Evolutionary conservation across 2,888 invertebrate species (phyloP).

Genomic region (Acanthosoma haemorrhoidale): DNA sequence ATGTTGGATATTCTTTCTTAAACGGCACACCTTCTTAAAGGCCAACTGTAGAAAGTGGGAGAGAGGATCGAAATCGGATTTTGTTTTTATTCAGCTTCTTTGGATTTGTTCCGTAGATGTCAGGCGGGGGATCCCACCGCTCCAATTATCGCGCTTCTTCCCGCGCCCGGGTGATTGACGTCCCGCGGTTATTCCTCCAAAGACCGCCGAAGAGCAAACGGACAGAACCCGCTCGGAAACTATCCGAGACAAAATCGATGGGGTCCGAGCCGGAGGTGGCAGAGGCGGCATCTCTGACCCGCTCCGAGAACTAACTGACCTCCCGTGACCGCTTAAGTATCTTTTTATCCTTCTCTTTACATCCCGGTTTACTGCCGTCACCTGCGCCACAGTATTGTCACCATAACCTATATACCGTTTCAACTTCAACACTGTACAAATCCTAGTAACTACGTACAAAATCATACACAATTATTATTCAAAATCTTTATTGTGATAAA

Average conservation of each 20-base stretch:
- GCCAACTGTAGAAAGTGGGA: not conserved
- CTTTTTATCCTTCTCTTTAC: not conserved
- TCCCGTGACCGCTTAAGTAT: not conserved
- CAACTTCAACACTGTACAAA: no score
- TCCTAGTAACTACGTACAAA: no score
- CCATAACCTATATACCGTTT: no score
- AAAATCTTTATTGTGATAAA: no score
- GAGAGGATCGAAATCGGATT: not conserved
- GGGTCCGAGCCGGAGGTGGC: not conserved
- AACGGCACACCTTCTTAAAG: not conserved
- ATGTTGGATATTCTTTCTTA: not conserved
- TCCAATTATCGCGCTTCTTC: conserved; percentile 13
- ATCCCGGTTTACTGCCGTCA: not conserved
- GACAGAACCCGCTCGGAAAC: not conserved
- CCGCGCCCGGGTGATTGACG: conserved; percentile 11
- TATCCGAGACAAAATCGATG: not conserved
- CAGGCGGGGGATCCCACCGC: not conserved
- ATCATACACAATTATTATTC: no score
- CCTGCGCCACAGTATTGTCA: no score
- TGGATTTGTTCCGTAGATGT: not conserved
- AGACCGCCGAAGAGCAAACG: not conserved
- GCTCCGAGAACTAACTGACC: not conserved
- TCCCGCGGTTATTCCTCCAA: not conserved
- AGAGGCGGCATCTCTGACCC: conserved; percentile 6
- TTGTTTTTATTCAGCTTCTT: not conserved